Base-by-base conservation (phyloP, 2,797 vertebrate genomes). In the Xiphophorus birchmanni region DNA sequence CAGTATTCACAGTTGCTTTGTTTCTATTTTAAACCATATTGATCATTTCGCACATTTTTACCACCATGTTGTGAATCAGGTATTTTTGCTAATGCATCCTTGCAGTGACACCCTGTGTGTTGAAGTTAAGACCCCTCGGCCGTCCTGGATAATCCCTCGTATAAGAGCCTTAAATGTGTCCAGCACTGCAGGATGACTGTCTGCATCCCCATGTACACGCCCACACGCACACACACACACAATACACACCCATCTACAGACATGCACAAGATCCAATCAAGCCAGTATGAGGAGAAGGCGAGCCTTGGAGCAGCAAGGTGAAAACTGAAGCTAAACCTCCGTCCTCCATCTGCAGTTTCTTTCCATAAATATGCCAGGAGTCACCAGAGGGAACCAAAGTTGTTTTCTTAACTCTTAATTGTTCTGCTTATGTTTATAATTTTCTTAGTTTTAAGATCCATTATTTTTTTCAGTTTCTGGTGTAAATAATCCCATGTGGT, bases 131-230 rank as follows among this genome's bases (percentile, higher is more conserved):
- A 92, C 89, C 87, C 89, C 86, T 37, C 13, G 74, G 81, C 89
- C 88, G 87, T 91, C 86, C 88, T 80, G 89, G 93, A 94, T 94
- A 92, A 94, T 94, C 92, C 89, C 84, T 77, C 76, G 44, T 90
- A 85, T 94, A 93, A 94, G 92, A 94, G 91, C 86, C 92, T 94
- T 94, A 94, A 84, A 87, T 65, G 76, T 74, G 86, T 82, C 74
- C 83, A 76, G 78, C 81, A 60, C 85, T 82, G 40, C 87, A 87
- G 87, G 85, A 87, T 86, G 79, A 86, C 87, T 90, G 92, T 92
- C 89, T 87, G 87, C 84, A 77, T 84, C 72, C 73, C 79, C 82
- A 85, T 76, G 78, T 45, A 80, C 85, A 81, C 15, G 50, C 73
- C 29, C 60, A 56, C 73, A 73, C 77, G 56, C 83, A 80, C 80